Evolutionary conservation across 2,888 invertebrate species (phyloP).

Genomic region (Drosophila mulleri): DNA sequence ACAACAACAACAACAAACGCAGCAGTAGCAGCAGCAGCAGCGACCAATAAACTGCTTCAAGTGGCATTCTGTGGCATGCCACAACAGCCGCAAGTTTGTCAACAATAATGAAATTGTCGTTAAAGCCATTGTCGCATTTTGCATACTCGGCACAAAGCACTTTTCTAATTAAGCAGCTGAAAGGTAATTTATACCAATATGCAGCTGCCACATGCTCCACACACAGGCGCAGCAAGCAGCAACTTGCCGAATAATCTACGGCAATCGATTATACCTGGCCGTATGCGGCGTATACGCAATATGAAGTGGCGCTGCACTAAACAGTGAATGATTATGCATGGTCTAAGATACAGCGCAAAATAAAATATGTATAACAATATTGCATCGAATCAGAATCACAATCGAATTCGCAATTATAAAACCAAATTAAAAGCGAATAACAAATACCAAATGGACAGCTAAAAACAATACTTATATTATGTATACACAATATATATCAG

Average conservation of each 20-base stretch:
- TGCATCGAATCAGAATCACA: too few species aligned
- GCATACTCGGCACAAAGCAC: constrained; percentile 46
- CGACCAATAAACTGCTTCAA: constrained; percentile 51
- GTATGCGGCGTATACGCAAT: constrained; percentile 32
- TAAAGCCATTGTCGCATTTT: constrained; percentile 40
- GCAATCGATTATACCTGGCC: not conserved
- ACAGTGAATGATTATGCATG: not conserved
- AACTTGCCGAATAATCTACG: constrained; percentile 28
- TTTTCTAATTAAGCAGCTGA: constrained; percentile 71
- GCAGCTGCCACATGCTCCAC: constrained; percentile 9
- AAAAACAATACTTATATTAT: too few species aligned
- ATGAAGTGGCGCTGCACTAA: not conserved
- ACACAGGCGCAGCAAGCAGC: constrained; percentile 28
- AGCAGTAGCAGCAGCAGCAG: constrained; percentile 3
- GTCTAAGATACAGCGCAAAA: not conserved
- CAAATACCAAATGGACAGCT: too few species aligned
- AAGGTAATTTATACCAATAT: constrained; percentile 47
- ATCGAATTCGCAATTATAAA: too few species aligned
- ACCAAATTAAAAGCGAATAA: too few species aligned
- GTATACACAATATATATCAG: too few species aligned
- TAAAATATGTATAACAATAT: too few species aligned
- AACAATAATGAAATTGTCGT: constrained; percentile 70
- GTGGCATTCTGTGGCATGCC: constrained; percentile 60
- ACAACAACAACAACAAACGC: constrained; percentile 3
- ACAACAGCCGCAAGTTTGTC: constrained; percentile 70